phyloP scores from a whole-genome alignment of 2,888 invertebrate species.

The Cephus pulcher region DNA sequence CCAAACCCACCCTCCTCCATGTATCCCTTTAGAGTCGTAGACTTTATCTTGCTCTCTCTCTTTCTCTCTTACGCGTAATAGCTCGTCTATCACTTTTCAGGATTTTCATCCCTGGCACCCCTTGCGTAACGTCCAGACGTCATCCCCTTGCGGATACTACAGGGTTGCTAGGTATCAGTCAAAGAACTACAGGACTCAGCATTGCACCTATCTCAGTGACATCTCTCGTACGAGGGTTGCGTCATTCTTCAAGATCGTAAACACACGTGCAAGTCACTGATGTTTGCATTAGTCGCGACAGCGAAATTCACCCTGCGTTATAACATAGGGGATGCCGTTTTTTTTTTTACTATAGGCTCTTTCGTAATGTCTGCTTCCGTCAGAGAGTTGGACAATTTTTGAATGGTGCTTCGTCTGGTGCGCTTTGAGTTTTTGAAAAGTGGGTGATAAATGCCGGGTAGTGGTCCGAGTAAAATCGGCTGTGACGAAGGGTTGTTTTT shows the following conservation, averaged over 20 bases:
- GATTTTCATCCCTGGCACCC: conserved; percentile 2
- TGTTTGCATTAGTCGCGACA: conserved; percentile 34
- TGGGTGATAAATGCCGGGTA: conserved; percentile 48
- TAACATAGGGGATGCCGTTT: background rate
- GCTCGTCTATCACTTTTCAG: background rate
- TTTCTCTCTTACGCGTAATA: background rate
- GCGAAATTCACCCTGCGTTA: background rate
- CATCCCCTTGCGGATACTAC: background rate
- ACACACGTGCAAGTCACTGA: conserved; percentile 55
- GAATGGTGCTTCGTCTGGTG: background rate
- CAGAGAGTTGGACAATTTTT: no score
- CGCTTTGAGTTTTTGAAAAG: background rate
- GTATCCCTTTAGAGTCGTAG: conserved; percentile 3
- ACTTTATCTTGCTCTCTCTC: conserved; percentile 18
- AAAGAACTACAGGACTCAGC: background rate
- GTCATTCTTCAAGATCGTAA: conserved; percentile 40
- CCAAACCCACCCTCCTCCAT: background rate
- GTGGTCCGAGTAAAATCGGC: conserved; percentile 47
- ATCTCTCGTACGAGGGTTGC: conserved; percentile 25
- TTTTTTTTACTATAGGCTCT: background rate
- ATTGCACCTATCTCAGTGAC: conserved; percentile 34
- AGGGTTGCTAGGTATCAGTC: background rate
- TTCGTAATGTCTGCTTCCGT: background rate
- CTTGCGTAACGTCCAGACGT: background rate
- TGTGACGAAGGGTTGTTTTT: conserved; percentile 53